Evolutionary conservation across 2,888 invertebrate species (phyloP).

Genomic region (Lasius platythorax): DNA sequence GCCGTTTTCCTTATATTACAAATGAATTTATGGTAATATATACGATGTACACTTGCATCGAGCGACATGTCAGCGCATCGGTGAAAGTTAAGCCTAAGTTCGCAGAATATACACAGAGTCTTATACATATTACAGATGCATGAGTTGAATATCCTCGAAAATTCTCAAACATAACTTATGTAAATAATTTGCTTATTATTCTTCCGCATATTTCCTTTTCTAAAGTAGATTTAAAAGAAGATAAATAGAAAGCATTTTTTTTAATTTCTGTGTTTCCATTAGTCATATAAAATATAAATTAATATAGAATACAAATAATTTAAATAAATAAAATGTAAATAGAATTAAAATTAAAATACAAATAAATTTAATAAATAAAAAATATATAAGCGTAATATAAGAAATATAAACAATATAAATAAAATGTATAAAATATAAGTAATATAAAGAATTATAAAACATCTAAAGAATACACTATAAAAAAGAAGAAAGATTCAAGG

Average conservation of each 20-base stretch:
- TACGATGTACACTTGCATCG: background rate
- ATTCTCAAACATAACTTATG: background rate
- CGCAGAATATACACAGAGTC: background rate
- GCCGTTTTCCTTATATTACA: background rate
- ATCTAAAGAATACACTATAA: background rate
- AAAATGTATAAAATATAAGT: background rate
- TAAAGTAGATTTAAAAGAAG: background rate
- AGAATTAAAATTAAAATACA: background rate
- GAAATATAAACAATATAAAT: background rate
- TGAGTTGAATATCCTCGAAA: conserved; percentile 23
- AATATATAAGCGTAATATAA: background rate
- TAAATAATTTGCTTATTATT: background rate
- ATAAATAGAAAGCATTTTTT: background rate
- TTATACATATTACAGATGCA: background rate
- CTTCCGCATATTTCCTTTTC: background rate
- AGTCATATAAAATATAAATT: background rate
- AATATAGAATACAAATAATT: background rate
- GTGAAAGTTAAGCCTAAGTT: conserved; percentile 56
- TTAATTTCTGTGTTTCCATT: background rate
- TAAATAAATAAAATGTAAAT: background rate
- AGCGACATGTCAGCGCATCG: conserved; percentile 16
- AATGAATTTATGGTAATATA: background rate
- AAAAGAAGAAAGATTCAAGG: background rate
- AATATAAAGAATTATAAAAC: background rate
- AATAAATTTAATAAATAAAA: background rate